These are phyloP conservation scores for Branchinecta lindahli DNA, from an alignment of 1,140 invertebrate genomes.

Conservation along the genomic window DNA sequence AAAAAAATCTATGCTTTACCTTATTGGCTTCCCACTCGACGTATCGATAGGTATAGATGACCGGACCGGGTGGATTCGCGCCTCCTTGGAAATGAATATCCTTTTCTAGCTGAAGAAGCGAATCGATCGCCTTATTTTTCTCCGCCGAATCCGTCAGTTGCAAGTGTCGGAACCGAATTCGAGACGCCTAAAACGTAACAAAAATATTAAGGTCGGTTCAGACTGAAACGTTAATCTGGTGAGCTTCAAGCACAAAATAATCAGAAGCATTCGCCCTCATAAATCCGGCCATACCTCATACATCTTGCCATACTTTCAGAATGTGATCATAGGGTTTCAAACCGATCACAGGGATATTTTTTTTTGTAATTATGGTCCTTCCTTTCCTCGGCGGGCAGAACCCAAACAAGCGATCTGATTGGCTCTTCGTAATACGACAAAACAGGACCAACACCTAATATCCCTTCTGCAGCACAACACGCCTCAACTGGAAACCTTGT, in stretches of 20 bases:
- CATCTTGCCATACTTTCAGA: no score
- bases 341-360: no score
- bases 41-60: constrained; percentile 16
- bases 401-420: no score
- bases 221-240: neutral
- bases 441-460: no score
- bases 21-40: constrained; percentile 24
- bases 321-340: no score
- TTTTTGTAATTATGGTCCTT: no score
- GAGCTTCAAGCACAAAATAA: neutral
- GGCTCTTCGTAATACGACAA: no score
- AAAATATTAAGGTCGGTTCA: neutral
- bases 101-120: constrained; percentile 10
- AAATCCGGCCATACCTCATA: no score
- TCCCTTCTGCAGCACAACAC: no score
- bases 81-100: constrained; percentile 11
- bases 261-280: no score
- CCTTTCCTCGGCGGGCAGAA: no score
- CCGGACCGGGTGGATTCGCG: neutral
- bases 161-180: constrained; percentile 20
- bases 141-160: constrained; percentile 14
- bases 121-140: constrained; percentile 19
- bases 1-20: constrained; percentile 12
- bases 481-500: no score
- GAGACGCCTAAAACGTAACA: constrained; percentile 15